Conservation (phyloP, 2,113 vertebrate genomes). For the Hyperoodon ampullatus region DNA sequence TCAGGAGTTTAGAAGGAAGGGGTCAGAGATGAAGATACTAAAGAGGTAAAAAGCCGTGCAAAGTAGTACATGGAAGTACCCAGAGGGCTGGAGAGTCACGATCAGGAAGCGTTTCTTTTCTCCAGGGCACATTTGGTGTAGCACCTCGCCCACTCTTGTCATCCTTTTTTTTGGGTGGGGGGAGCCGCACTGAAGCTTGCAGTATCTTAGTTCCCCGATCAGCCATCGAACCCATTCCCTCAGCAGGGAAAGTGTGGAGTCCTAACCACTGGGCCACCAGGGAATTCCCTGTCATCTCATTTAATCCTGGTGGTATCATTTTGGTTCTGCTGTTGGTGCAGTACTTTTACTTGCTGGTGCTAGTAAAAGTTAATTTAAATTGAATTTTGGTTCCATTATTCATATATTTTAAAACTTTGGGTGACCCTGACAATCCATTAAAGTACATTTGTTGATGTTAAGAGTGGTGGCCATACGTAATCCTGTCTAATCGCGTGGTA, state of each 20-base stretch:
- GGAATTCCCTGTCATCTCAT: background rate
- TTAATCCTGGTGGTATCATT: background rate
- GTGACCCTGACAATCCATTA: background rate
- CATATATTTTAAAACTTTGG: background rate
- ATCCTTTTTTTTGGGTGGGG: background rate
- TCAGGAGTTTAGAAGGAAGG: background rate
- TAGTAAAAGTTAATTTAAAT: conserved; percentile 14
- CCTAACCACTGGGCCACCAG: too few species aligned
- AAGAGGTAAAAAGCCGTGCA: background rate
- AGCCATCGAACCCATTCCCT: too few species aligned
- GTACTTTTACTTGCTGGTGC: background rate
- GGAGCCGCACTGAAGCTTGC: too few species aligned
- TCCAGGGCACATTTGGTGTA: background rate
- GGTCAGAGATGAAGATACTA: background rate
- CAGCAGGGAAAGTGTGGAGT: too few species aligned
- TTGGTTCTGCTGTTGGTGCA: background rate
- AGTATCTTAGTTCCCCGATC: too few species aligned
- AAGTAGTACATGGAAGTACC: background rate
- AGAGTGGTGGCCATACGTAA: background rate
- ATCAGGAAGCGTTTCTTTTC: background rate
- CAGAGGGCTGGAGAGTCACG: background rate
- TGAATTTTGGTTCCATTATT: background rate
- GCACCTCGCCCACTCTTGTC: background rate
- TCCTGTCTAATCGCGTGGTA: background rate
- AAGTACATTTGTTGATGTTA: background rate